Evolutionary conservation across 2,797 vertebrate genomes (phyloP).

Genomic region (Coendou prehensilis): DNA sequence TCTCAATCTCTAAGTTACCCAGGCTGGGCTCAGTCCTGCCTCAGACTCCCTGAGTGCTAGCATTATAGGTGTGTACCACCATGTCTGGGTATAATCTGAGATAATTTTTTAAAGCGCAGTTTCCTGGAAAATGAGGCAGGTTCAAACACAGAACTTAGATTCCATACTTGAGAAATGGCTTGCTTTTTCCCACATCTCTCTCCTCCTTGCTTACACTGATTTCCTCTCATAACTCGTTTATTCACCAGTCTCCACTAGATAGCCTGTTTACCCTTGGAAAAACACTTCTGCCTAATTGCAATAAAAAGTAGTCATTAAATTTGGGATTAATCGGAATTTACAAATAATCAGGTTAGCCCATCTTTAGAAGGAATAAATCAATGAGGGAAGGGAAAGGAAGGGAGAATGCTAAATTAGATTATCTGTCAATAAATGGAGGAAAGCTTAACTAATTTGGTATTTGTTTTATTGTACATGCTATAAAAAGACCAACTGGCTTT

Average conservation of each 20-base stretch:
- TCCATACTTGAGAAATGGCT: neutral
- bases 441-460: constrained; percentile 63
- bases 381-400: neutral
- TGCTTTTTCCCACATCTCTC: neutral
- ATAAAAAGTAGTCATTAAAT: constrained; percentile 63
- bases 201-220: neutral
- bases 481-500: constrained; percentile 71
- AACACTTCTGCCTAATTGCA: constrained; percentile 1
- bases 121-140: neutral
- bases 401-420: constrained; percentile 37
- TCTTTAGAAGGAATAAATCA: constrained; percentile 45
- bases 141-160: constrained; percentile 15
- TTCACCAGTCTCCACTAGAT: neutral
- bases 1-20: neutral
- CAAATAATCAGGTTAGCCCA: constrained; percentile 41
- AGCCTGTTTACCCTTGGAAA: constrained; percentile 59
- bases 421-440: neutral
- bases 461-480: constrained; percentile 39
- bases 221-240: neutral
- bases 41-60: neutral
- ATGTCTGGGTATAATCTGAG: neutral
- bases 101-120: neutral
- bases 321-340: neutral
- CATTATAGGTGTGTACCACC: neutral
- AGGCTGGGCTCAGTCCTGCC: neutral